Percentiles rank a stretch among this genome's conserved stretches.
Conservation (phyloP, 2,888 invertebrate genomes). For the Nemotelus pantherinus region DNA sequence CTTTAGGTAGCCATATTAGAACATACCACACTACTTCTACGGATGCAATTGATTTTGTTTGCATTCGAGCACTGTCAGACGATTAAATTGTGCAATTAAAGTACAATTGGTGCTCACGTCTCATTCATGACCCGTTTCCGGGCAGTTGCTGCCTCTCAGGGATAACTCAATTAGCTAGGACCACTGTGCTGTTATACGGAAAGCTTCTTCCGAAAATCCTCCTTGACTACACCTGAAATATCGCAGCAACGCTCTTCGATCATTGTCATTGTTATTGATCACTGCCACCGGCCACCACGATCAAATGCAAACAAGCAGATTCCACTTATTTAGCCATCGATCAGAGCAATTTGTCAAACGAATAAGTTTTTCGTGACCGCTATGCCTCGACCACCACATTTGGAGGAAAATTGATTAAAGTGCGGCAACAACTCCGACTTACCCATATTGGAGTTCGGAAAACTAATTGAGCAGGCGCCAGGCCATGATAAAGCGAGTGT, state of each 20-base stretch:
- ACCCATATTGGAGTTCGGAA: conserved; percentile 10
- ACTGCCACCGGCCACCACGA: neutral
- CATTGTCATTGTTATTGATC: conserved; percentile 31
- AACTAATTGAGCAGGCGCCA: conserved; percentile 24
- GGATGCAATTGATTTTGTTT: neutral
- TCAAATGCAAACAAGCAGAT: conserved; percentile 10
- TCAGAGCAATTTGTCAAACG: conserved; percentile 32
- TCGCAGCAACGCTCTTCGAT: neutral
- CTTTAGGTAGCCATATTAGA: neutral
- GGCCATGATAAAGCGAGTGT: conserved; percentile 11
- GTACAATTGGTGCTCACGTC: too few species aligned
- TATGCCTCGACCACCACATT: neutral
- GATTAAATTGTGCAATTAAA: too few species aligned
- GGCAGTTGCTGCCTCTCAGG: too few species aligned
- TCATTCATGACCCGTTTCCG: too few species aligned
- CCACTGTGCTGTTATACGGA: too few species aligned
- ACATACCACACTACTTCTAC: neutral
- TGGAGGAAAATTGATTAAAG: conserved; percentile 26
- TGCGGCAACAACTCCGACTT: conserved; percentile 7
- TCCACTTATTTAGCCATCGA: conserved; percentile 31
- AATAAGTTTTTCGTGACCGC: conserved; percentile 37
- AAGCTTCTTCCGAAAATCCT: too few species aligned
- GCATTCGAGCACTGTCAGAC: too few species aligned
- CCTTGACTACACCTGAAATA: too few species aligned
- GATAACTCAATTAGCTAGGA: too few species aligned